These are phyloP conservation scores for Bradynema listronoti DNA, from an alignment of 1,140 invertebrate genomes.

Conservation along the genomic window DNA sequence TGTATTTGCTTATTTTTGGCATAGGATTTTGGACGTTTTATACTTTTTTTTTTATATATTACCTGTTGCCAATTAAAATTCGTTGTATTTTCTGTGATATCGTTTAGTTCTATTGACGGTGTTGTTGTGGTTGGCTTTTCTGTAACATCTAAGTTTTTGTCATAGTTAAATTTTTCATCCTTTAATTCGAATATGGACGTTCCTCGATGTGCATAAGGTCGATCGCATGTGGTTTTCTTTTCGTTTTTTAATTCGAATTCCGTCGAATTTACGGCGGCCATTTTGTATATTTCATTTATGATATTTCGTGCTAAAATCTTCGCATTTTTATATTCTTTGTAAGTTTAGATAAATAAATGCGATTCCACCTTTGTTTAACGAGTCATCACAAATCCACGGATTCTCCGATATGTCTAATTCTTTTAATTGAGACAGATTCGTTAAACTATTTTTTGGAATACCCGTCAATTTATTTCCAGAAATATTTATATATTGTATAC, in stretches of 20 bases:
- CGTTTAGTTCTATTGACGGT: conserved; percentile 13
- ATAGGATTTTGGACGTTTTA: no score
- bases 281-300: conserved; percentile 35
- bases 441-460: background rate
- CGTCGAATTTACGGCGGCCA: conserved; percentile 20
- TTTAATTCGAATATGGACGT: conserved; percentile 26
- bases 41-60: no score
- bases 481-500: conserved; percentile 26
- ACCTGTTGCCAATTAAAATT: conserved; percentile 39
- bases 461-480: conserved; percentile 16
- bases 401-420: conserved; percentile 37
- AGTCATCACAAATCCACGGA: conserved; percentile 42
- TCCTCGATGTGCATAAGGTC: conserved; percentile 31
- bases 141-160: conserved; percentile 39
- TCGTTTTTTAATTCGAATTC: conserved; percentile 31
- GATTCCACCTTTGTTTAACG: conserved; percentile 30
- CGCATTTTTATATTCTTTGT: background rate
- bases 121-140: conserved; percentile 3
- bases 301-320: conserved; percentile 21
- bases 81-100: conserved; percentile 31
- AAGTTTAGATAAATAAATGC: no score
- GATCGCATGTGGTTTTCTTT: conserved; percentile 32
- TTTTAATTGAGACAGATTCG: conserved; percentile 7
- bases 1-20: background rate
- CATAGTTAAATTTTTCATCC: conserved; percentile 34